A percentile compares a stretch with the other conserved stretches of the same genome.
Evolutionary conservation across 2,797 vertebrate species (phyloP).

Genomic region (Lagodon rhomboides): DNA sequence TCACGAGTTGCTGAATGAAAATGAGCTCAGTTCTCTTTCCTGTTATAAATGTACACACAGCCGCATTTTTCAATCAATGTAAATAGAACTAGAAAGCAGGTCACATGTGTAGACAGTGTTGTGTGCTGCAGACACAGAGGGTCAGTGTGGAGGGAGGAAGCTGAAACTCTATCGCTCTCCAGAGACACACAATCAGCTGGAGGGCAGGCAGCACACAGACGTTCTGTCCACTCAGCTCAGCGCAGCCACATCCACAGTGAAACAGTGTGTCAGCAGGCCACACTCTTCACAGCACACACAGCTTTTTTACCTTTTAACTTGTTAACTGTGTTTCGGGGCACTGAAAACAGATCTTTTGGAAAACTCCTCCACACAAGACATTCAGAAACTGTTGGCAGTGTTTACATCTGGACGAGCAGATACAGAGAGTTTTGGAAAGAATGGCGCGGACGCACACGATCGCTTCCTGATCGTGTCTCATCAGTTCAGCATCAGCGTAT

Average conservation of each 20-base stretch:
- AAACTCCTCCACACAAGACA: too few relatives aligned
- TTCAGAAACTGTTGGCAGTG: too few relatives aligned
- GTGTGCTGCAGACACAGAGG: constrained; percentile 27
- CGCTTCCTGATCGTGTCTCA: too few relatives aligned
- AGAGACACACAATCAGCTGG: constrained; percentile 32
- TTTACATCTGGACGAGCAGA: too few relatives aligned
- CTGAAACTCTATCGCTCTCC: constrained; percentile 25
- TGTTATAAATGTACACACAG: too few relatives aligned
- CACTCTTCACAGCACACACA: neutral
- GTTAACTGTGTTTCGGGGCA: too few relatives aligned
- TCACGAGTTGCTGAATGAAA: neutral
- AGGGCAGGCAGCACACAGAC: constrained; percentile 14
- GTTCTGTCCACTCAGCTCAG: constrained; percentile 32
- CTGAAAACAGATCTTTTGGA: too few relatives aligned
- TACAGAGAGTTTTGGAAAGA: too few relatives aligned
- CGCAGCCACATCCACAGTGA: constrained; percentile 20
- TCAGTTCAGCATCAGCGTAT: too few relatives aligned
- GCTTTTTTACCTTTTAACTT: too few relatives aligned
- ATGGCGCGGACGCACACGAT: too few relatives aligned
- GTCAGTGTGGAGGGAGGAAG: constrained; percentile 35
- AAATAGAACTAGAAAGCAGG: neutral
- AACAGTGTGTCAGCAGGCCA: constrained; percentile 21
- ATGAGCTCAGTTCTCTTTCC: neutral
- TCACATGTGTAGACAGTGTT: neutral
- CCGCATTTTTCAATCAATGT: neutral